Conservation (phyloP, 2,113 vertebrate species). For the Pangasianodon hypophthalmus region DNA sequence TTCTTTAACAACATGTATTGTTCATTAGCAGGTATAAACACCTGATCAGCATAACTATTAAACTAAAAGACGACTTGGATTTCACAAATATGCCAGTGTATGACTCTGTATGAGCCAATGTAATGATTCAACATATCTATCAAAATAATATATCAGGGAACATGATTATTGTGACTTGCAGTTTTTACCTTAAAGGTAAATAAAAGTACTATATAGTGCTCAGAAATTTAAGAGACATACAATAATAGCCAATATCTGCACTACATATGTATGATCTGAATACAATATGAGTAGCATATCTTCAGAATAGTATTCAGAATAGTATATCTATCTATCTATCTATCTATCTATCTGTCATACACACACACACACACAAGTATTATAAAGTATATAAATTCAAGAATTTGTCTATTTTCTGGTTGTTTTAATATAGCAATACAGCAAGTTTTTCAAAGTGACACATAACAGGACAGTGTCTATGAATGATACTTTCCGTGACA, state of each 20-base stretch:
- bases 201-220: neutral
- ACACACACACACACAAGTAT: neutral
- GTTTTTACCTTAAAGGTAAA: neutral
- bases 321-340: too few relatives aligned
- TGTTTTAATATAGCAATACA: neutral
- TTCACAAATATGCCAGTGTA: neutral
- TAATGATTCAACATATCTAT: too few relatives aligned
- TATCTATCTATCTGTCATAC: neutral
- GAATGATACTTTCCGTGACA: slow-evolving; percentile 1
- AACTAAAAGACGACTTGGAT: neutral
- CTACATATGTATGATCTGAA: neutral
- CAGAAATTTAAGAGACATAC: neutral
- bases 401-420: neutral
- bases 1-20: neutral
- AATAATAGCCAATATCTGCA: neutral
- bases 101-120: neutral
- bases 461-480: neutral
- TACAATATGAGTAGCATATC: neutral
- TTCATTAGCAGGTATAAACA: neutral
- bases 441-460: neutral
- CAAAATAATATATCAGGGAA: neutral
- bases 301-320: neutral
- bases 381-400: neutral
- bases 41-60: neutral
- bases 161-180: neutral